These are phyloP conservation scores for Megaceryle alcyon DNA, from an alignment of 2,797 vertebrate genomes.

Conservation along the genomic window DNA sequence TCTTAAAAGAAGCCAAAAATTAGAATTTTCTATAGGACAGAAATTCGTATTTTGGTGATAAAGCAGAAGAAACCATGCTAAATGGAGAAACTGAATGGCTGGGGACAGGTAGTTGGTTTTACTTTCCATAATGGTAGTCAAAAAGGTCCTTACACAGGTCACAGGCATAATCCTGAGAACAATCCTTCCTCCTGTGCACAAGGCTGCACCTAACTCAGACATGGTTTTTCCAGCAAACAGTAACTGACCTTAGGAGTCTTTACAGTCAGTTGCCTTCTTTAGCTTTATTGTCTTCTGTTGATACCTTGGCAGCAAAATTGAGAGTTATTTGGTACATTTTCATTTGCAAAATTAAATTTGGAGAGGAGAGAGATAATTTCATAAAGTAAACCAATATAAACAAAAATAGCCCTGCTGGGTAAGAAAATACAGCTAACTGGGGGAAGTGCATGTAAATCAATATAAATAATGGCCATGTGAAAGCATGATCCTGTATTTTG, in stretches of 20 bases:
- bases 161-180: background rate
- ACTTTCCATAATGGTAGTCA: background rate
- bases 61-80: background rate
- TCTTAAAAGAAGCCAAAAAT: background rate
- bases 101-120: background rate
- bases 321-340: background rate
- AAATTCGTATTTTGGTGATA: background rate
- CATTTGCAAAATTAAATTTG: conserved; percentile 41
- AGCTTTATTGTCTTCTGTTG: background rate
- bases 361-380: background rate
- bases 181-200: background rate
- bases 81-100: background rate
- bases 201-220: background rate
- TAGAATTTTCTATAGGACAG: background rate
- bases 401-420: background rate
- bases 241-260: background rate
- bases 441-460: background rate
- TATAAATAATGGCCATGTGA: background rate
- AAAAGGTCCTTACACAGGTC: background rate
- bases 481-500: background rate
- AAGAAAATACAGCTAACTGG: background rate
- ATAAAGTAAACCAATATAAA: conserved; percentile 14
- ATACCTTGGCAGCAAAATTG: background rate
- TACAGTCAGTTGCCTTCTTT: background rate
- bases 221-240: background rate